Evolutionary conservation across 2,888 invertebrate genomes (phyloP).

Genomic region (Poecilus cupreus): DNA sequence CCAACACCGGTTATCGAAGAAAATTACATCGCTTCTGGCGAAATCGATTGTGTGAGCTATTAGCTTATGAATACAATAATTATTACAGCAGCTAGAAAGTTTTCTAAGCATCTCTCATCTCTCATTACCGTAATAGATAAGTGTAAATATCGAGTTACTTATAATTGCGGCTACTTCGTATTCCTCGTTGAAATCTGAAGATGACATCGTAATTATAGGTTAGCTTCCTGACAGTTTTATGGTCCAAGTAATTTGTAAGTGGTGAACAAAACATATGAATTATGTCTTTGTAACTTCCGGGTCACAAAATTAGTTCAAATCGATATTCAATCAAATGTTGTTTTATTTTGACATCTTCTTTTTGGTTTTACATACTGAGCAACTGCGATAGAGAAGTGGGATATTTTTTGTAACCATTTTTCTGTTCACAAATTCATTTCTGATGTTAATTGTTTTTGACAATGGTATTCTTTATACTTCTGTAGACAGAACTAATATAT

Average conservation of each 20-base stretch:
- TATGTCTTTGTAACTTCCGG: not conserved
- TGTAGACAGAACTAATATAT: no score
- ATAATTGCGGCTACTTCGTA: not conserved
- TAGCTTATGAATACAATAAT: not conserved
- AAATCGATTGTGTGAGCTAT: slow-evolving; percentile 5
- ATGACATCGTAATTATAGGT: not conserved
- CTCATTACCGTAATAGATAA: slow-evolving; percentile 14
- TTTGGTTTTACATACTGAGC: not conserved
- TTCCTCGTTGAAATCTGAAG: no score
- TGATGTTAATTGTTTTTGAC: slow-evolving; percentile 19
- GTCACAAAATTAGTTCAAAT: slow-evolving; percentile 14
- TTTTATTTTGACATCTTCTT: not conserved
- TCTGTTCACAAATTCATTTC: no score
- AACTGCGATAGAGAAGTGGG: no score
- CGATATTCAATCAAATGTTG: not conserved
- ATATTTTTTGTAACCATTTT: no score
- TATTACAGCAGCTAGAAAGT: slow-evolving; percentile 16
- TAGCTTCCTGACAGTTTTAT: not conserved
- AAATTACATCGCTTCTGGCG: not conserved
- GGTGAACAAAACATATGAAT: not conserved
- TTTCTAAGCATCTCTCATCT: not conserved
- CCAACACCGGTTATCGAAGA: slow-evolving; percentile 17
- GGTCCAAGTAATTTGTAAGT: not conserved
- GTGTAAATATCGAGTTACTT: not conserved
- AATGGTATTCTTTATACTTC: not conserved